These are phyloP conservation scores for Synanthedon myopaeformis DNA, from an alignment of 2,888 invertebrate genomes.

Conservation along the genomic window DNA sequence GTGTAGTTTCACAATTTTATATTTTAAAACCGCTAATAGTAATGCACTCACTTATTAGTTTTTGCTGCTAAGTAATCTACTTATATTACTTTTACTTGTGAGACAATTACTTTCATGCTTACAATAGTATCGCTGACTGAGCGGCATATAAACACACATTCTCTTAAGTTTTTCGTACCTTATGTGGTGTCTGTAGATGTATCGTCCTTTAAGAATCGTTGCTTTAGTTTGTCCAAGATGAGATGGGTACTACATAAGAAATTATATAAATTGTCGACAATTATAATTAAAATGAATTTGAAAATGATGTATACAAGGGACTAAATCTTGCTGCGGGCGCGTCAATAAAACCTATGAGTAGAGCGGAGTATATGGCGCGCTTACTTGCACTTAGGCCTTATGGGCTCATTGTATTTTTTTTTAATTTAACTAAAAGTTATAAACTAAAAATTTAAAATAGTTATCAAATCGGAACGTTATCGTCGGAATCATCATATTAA, in stretches of 20 bases:
- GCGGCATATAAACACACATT: no score
- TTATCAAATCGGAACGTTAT: no score
- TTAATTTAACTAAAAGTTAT: no score
- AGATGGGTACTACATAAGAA: conserved; percentile 22
- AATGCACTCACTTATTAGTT: conserved; percentile 18
- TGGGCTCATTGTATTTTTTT: background rate
- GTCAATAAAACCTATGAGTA: background rate
- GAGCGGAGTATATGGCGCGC: background rate
- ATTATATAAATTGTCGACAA: background rate
- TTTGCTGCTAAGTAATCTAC: conserved; percentile 7
- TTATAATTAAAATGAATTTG: background rate
- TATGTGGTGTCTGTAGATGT: conserved; percentile 5
- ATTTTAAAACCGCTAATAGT: conserved; percentile 12
- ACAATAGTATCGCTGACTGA: no score
- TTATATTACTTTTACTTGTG: conserved; percentile 6
- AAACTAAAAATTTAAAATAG: no score
- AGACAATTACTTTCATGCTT: background rate
- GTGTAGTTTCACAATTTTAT: conserved; percentile 21
- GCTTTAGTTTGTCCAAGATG: conserved; percentile 26
- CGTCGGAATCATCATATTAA: no score
- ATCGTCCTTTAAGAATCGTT: conserved; percentile 15
- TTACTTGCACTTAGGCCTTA: background rate
- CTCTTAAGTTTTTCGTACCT: background rate
- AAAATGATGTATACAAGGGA: background rate
- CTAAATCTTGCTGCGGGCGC: background rate